These are phyloP conservation scores for Philereme vetulata DNA, from an alignment of 2,888 invertebrate genomes.

Conservation along the genomic window DNA sequence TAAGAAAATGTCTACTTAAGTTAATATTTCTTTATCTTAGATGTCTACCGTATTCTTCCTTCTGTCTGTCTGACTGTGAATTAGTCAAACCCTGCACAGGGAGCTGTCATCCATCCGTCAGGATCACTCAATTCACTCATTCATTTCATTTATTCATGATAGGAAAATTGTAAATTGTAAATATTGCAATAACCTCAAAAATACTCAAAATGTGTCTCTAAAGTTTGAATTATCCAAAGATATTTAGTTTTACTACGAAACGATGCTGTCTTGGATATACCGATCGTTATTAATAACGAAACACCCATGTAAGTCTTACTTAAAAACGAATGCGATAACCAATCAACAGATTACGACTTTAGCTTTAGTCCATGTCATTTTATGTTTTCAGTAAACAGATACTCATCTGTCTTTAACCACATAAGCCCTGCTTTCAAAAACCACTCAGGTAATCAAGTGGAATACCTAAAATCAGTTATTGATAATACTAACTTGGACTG, in stretches of 20 bases:
- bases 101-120: no score
- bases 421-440: neutral
- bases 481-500: conserved; percentile 59
- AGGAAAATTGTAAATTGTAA: conserved; percentile 3
- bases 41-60: no score
- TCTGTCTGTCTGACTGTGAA: no score
- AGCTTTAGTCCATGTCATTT: neutral
- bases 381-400: conserved; percentile 45
- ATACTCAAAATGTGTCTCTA: neutral
- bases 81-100: no score
- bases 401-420: conserved; percentile 34
- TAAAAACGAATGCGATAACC: neutral
- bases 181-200: conserved; percentile 9
- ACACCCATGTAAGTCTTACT: conserved; percentile 14
- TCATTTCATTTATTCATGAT: no score
- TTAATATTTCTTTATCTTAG: no score
- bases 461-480: conserved; percentile 55
- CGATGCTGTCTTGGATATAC: conserved; percentile 22
- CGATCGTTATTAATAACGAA: conserved; percentile 9
- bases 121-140: no score
- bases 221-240: neutral
- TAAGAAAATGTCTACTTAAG: no score
- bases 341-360: neutral
- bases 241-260: neutral
- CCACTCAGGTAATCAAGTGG: conserved; percentile 51